Conservation (phyloP, 2,888 invertebrate genomes). For the Suillia variegata region DNA sequence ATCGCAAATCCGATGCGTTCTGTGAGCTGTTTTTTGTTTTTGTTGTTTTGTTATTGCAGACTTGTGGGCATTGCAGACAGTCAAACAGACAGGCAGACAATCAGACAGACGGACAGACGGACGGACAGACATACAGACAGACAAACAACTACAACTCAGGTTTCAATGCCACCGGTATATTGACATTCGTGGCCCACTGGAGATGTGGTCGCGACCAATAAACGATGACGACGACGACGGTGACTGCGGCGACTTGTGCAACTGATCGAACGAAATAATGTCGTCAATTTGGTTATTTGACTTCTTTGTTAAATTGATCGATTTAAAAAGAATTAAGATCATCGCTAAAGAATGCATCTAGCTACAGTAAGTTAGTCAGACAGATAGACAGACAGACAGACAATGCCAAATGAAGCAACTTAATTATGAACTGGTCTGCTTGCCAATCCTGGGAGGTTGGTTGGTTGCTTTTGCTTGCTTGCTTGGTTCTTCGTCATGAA, state of each 20-base stretch:
- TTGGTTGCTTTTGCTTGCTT: neutral
- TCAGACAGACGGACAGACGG: constrained; percentile 28
- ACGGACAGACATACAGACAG: constrained; percentile 37
- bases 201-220: neutral
- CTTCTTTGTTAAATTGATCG: constrained; percentile 45
- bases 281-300: constrained; percentile 36
- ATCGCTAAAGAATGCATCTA: constrained; percentile 32
- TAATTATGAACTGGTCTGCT: neutral
- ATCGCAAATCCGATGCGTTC: constrained; percentile 24
- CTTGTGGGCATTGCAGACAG: neutral
- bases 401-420: constrained; percentile 4
- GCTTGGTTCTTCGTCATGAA: neutral
- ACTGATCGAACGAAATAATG: constrained; percentile 48
- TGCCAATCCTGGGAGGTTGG: neutral
- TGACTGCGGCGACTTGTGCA: constrained; percentile 32
- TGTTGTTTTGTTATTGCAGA: neutral
- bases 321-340: constrained; percentile 56
- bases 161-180: constrained; percentile 29
- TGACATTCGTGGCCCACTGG: constrained; percentile 17
- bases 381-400: too few species aligned
- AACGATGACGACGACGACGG: neutral
- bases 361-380: neutral
- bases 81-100: constrained; percentile 30
- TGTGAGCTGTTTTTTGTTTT: too few species aligned
- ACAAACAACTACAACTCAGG: constrained; percentile 16